These are phyloP conservation scores for Atractosteus spatula DNA, from an alignment of 2,113 vertebrate genomes.

Conservation along the genomic window DNA sequence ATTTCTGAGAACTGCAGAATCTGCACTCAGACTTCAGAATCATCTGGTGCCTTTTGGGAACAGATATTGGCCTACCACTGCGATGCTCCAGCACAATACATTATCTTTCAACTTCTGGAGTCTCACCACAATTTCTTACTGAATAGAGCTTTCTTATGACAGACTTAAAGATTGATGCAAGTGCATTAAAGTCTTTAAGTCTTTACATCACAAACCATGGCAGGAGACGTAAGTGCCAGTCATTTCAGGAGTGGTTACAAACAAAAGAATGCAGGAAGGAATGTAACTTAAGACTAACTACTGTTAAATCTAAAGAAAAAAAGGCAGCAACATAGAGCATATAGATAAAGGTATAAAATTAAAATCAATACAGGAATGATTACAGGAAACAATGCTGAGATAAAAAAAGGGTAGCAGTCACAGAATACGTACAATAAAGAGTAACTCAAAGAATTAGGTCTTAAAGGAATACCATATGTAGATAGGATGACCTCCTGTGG, in stretches of 20 bases:
- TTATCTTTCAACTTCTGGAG: not conserved
- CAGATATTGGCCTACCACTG: not conserved
- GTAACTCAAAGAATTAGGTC: no score
- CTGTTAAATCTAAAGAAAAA: no score
- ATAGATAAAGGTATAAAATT: no score
- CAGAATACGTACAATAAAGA: no score
- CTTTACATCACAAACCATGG: slow-evolving; percentile 7
- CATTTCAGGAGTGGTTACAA: not conserved
- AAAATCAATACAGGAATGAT: no score
- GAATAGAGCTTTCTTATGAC: not conserved
- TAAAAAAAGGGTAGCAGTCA: no score
- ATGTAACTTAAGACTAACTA: no score
- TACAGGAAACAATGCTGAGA: no score
- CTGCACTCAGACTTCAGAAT: not conserved
- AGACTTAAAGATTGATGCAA: not conserved
- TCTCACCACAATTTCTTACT: slow-evolving; percentile 2
- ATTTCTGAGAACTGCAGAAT: not conserved
- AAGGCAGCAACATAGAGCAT: no score
- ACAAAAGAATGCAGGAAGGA: no score
- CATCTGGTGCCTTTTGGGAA: not conserved
- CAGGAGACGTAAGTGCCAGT: not conserved
- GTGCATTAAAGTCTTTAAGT: slow-evolving; percentile 1
- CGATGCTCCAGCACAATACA: not conserved
- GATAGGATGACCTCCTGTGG: no score
- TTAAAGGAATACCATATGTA: no score